Evolutionary conservation across 2,113 vertebrate genomes (phyloP).

Genomic region (Mirza zaza): DNA sequence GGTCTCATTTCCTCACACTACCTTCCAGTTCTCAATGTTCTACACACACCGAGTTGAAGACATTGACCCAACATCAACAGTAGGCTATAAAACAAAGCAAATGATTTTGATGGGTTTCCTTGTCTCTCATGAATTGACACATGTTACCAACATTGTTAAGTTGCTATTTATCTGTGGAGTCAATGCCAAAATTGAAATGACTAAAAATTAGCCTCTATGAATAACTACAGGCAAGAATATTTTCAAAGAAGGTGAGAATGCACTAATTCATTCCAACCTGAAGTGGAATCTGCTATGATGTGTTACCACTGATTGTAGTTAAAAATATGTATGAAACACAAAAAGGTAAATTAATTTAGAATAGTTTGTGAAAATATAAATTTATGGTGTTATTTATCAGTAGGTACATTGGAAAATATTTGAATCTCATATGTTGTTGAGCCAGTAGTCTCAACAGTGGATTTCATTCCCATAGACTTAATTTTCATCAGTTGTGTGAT

Average conservation of each 20-base stretch:
- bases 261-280: background rate
- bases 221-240: background rate
- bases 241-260: background rate
- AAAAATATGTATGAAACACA: background rate
- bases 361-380: background rate
- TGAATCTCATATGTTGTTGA: background rate
- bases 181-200: background rate
- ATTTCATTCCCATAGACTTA: background rate
- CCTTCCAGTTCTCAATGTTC: background rate
- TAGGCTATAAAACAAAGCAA: background rate
- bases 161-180: background rate
- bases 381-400: background rate
- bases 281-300: background rate
- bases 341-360: background rate
- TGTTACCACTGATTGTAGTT: background rate
- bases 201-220: background rate
- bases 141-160: background rate
- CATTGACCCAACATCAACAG: background rate
- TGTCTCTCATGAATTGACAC: background rate
- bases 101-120: background rate
- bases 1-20: background rate
- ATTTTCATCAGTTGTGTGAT: background rate
- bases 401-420: background rate
- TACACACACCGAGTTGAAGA: background rate
- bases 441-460: background rate